Percentiles rank a stretch among this genome's conserved stretches.
phyloP scores from a whole-genome alignment of 2,797 vertebrate genomes.

The Luscinia megarhynchos region DNA sequence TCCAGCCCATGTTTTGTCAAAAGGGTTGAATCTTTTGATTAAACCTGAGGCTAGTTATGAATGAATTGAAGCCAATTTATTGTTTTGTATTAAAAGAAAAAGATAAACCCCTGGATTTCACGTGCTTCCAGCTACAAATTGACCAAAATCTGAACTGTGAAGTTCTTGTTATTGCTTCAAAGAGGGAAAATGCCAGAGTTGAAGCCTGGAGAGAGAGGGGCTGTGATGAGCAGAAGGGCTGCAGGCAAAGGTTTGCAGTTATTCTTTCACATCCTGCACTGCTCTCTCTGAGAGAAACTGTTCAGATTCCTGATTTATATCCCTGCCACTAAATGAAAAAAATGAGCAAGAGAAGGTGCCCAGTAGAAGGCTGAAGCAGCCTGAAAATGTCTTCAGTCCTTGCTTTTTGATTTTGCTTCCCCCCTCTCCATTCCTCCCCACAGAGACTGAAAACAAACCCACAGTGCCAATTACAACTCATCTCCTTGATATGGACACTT shows the following conservation, averaged over 20 bases:
- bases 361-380: neutral
- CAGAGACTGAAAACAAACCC: neutral
- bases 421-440: no score
- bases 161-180: slow-evolving; percentile 26
- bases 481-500: neutral
- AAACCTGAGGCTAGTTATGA: slow-evolving; percentile 37
- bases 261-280: neutral
- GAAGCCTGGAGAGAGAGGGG: neutral
- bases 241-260: neutral
- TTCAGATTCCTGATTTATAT: neutral
- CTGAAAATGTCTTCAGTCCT: neutral
- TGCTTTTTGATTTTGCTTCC: neutral
- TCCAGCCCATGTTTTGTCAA: slow-evolving; percentile 19
- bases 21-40: slow-evolving; percentile 39
- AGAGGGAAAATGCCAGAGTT: neutral
- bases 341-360: neutral
- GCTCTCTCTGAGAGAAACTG: neutral
- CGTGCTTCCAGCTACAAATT: slow-evolving; percentile 16
- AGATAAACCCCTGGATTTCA: neutral
- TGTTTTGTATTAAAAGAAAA: slow-evolving; percentile 50
- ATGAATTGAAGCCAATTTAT: slow-evolving; percentile 39
- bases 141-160: slow-evolving; percentile 57
- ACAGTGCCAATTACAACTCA: neutral
- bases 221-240: neutral
- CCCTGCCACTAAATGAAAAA: neutral